Evolutionary conservation across 2,888 invertebrate genomes (phyloP).

Genomic region (Synergus umbraculus): DNA sequence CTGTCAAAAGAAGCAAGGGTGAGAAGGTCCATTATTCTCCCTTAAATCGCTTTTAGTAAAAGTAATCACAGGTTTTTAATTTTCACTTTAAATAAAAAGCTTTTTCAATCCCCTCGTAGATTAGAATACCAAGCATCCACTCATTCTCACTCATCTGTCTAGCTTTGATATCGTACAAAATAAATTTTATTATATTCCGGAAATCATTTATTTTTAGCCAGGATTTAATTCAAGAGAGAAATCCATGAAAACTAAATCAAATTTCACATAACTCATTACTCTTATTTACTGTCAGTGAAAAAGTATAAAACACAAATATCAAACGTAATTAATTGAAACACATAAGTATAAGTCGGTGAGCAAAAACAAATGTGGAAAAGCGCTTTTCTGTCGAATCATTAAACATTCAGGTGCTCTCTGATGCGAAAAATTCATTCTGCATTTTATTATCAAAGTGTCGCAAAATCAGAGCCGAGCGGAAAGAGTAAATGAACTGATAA

Average conservation of each 20-base stretch:
- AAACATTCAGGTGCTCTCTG: background rate
- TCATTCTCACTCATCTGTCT: background rate
- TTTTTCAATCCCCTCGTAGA: background rate
- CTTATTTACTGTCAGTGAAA: background rate
- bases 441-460: background rate
- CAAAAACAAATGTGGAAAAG: background rate
- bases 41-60: constrained; percentile 39
- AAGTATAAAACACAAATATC: background rate
- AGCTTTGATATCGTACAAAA: background rate
- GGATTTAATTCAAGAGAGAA: no score
- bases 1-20: constrained; percentile 27
- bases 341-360: background rate
- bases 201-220: no score
- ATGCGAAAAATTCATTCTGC: background rate
- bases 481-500: background rate
- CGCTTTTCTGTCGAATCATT: background rate
- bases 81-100: background rate
- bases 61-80: constrained; percentile 6
- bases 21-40: constrained; percentile 48
- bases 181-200: no score
- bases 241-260: no score
- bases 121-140: background rate
- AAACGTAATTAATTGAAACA: background rate
- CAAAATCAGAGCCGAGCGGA: background rate
- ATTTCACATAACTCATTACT: background rate